Conservation (phyloP, 2,888 invertebrate genomes). For the Clepsis dumicolana region DNA sequence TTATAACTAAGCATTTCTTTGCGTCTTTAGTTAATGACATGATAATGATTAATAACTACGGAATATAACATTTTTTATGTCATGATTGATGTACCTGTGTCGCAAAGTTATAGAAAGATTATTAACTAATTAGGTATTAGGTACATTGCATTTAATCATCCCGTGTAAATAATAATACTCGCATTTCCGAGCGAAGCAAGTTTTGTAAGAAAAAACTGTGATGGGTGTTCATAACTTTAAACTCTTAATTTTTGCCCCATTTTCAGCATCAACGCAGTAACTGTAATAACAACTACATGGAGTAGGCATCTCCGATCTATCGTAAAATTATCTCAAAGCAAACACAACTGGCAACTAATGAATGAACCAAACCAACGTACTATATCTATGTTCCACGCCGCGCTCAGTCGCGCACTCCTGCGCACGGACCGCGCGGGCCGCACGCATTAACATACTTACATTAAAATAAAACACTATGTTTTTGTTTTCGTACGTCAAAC, state of each 20-base stretch:
- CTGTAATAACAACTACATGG: neutral
- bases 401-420: slow-evolving; percentile 5
- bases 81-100: no score
- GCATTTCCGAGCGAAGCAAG: no score
- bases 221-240: no score
- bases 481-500: slow-evolving; percentile 18
- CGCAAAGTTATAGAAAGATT: neutral
- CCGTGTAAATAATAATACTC: no score
- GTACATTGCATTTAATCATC: no score
- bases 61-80: no score
- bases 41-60: neutral
- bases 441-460: slow-evolving; percentile 18
- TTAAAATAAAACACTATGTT: slow-evolving; percentile 4
- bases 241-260: no score
- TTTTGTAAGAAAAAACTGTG: no score
- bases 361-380: slow-evolving; percentile 13
- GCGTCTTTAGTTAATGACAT: neutral
- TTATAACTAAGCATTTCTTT: neutral
- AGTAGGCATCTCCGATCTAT: neutral
- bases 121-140: no score
- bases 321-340: neutral
- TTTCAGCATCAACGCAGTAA: no score
- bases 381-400: slow-evolving; percentile 16
- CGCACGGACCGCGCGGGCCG: neutral
- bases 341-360: slow-evolving; percentile 7